These are phyloP conservation scores for Nothocercus nigrocapillus DNA, from an alignment of 2,113 vertebrate genomes.

Conservation along the genomic window DNA sequence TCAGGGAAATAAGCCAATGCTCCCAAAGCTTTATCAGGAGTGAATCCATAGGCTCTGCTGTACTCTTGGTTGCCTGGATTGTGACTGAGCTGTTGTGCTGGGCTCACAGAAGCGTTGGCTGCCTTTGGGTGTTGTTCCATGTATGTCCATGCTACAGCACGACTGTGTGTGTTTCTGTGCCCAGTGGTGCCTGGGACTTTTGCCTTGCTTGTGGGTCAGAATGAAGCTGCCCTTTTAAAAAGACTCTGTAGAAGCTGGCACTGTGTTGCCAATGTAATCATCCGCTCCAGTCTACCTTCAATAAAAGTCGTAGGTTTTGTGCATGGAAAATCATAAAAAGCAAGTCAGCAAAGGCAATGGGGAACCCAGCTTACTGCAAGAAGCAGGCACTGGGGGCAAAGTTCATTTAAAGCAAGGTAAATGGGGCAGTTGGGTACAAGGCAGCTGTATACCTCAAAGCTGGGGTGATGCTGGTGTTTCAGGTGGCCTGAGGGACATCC, in stretches of 20 bases:
- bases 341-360: too few species aligned
- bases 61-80: neutral
- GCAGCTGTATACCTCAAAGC: neutral
- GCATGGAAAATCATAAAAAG: too few species aligned
- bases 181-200: neutral
- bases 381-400: neutral
- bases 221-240: too few species aligned
- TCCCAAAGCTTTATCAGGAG: neutral
- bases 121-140: neutral
- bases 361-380: too few species aligned
- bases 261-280: too few species aligned
- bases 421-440: neutral
- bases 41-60: rapidly evolving
- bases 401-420: neutral
- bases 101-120: neutral
- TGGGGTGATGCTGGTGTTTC: neutral
- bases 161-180: neutral
- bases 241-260: too few species aligned
- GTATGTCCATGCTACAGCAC: rapidly evolving
- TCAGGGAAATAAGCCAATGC: neutral
- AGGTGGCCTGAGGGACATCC: too few species aligned
- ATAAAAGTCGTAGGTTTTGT: too few species aligned
- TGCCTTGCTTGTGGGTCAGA: too few species aligned
- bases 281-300: too few species aligned
- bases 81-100: neutral